phyloP scores from a whole-genome alignment of 2,888 invertebrate genomes.

The Candidula unifasciata region DNA sequence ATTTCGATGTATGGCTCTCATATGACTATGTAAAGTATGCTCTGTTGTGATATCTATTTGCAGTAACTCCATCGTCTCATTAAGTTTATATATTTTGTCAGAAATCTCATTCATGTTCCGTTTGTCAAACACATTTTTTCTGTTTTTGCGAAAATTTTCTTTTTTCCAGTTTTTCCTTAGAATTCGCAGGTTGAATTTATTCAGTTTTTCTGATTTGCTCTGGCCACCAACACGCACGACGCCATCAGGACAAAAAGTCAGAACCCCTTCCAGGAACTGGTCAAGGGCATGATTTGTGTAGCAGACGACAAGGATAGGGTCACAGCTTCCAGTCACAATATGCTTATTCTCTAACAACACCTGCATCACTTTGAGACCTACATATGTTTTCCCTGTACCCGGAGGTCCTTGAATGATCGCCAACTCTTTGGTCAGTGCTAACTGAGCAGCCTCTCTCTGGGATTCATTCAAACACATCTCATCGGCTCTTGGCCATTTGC shows the following conservation, averaged over 20 bases:
- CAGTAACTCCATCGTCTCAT: slow-evolving; percentile 55
- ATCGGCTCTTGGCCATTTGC: slow-evolving; percentile 64
- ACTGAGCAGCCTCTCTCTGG: slow-evolving; percentile 68
- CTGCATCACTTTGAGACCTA: slow-evolving; percentile 86
- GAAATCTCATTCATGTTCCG: slow-evolving; percentile 46
- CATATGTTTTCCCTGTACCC: slow-evolving; percentile 90
- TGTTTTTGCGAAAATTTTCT: neutral
- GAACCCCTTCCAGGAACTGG: slow-evolving; percentile 71
- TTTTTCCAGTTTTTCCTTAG: no score
- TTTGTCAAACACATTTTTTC: neutral
- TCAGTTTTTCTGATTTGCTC: slow-evolving; percentile 62
- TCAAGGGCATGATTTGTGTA: slow-evolving; percentile 75
- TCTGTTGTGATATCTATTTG: slow-evolving; percentile 52
- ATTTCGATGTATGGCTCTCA: slow-evolving; percentile 44
- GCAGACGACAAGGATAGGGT: slow-evolving; percentile 54
- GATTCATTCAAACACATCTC: slow-evolving; percentile 70
- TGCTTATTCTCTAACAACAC: slow-evolving; percentile 82
- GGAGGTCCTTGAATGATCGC: slow-evolving; percentile 83
- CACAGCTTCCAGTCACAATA: slow-evolving; percentile 67
- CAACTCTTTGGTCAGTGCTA: slow-evolving; percentile 73
- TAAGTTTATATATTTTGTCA: slow-evolving; percentile 55
- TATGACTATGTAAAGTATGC: neutral
- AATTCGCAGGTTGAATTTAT: slow-evolving; percentile 51
- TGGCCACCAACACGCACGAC: slow-evolving; percentile 74
- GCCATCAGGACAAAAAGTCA: slow-evolving; percentile 56